A percentile compares a stretch with the other conserved stretches of the same genome.
Evolutionary conservation across 2,797 vertebrate genomes (phyloP).

Genomic region (Chelidonichthys spinosus): DNA sequence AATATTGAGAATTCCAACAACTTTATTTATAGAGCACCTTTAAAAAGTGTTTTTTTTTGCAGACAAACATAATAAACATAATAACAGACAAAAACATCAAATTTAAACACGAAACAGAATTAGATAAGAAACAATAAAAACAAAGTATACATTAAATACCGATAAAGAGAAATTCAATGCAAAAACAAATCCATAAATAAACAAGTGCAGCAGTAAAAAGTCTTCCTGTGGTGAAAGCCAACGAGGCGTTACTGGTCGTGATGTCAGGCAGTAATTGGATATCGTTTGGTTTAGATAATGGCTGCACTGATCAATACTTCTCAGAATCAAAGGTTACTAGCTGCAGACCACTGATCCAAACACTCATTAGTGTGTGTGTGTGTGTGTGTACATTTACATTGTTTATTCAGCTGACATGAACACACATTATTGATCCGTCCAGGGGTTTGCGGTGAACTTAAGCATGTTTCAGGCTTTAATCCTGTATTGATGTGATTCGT

Average conservation of each 20-base stretch:
- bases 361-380: background rate
- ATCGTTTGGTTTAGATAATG: constrained; percentile 34
- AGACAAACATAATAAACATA: too few relatives aligned
- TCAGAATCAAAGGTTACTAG: constrained; percentile 45
- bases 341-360: constrained; percentile 12
- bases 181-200: too few relatives aligned
- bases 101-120: too few relatives aligned
- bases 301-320: constrained; percentile 31
- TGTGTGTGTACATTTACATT: background rate
- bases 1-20: too few relatives aligned
- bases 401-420: background rate
- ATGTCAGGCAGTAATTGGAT: constrained; percentile 20
- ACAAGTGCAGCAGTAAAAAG: too few relatives aligned
- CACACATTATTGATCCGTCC: background rate
- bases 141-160: too few relatives aligned
- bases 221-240: background rate
- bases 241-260: background rate
- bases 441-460: background rate
- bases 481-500: constrained; percentile 2
- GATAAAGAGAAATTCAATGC: too few relatives aligned
- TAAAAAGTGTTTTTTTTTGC: too few relatives aligned
- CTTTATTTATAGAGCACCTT: too few relatives aligned
- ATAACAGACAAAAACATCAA: too few relatives aligned
- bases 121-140: too few relatives aligned
- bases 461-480: background rate